Evolutionary conservation across 2,888 invertebrate genomes (phyloP).

Genomic region (Chydorus sphaericus): DNA sequence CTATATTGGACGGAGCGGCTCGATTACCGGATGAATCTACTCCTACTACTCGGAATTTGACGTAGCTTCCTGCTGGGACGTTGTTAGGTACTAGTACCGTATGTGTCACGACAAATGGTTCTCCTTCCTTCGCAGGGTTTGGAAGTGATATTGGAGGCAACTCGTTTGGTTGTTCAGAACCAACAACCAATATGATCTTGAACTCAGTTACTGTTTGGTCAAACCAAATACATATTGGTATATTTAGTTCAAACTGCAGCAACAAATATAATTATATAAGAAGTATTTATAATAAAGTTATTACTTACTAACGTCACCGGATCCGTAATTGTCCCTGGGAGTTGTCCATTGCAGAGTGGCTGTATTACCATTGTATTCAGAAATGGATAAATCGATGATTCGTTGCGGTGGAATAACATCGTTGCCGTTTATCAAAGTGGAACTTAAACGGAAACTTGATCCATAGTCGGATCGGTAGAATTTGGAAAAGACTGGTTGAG

Average conservation of each 20-base stretch:
- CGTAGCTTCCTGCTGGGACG: background rate
- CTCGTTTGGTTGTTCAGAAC: too few species aligned
- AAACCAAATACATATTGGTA: too few species aligned
- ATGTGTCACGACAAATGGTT: too few species aligned
- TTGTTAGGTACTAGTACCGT: background rate
- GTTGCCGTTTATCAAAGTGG: background rate
- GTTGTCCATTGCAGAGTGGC: background rate
- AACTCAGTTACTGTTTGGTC: too few species aligned
- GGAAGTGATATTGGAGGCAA: too few species aligned
- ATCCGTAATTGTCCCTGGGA: background rate
- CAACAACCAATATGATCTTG: too few species aligned
- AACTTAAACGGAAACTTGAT: background rate
- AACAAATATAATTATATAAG: too few species aligned
- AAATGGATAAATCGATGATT: background rate
- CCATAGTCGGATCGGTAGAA: background rate
- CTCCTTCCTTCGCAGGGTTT: too few species aligned
- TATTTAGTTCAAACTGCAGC: too few species aligned
- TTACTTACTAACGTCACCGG: background rate
- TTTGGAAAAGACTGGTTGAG: background rate
- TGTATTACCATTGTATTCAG: background rate
- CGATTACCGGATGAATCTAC: background rate
- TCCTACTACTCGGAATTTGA: background rate
- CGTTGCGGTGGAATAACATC: background rate
- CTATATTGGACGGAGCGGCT: background rate
- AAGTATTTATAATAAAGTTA: too few species aligned